Conservation (phyloP, 2,888 invertebrate species). For the Oscheius sp. region DNA sequence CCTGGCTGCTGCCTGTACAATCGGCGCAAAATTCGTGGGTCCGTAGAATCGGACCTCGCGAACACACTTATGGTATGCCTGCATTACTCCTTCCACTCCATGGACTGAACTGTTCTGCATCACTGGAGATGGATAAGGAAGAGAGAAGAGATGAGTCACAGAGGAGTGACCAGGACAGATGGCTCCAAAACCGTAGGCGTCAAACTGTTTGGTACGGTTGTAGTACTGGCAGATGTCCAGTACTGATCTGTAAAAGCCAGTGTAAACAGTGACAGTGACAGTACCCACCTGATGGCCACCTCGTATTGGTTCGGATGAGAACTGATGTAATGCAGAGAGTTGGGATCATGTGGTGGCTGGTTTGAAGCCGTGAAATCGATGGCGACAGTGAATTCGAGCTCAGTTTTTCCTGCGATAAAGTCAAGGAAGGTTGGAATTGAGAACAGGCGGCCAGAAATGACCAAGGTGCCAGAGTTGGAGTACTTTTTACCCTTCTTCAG, state of each 20-base stretch:
- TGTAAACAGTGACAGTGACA: background rate
- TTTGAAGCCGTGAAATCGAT: constrained; percentile 77
- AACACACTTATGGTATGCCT: constrained; percentile 75
- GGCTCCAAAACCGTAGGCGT: constrained; percentile 78
- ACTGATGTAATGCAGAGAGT: constrained; percentile 75
- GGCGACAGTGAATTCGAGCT: constrained; percentile 76
- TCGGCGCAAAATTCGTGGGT: constrained; percentile 79
- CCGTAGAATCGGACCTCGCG: constrained; percentile 75
- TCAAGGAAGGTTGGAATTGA: constrained; percentile 77
- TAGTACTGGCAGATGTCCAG: constrained; percentile 68
- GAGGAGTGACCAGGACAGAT: constrained; percentile 76
- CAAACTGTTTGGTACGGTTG: constrained; percentile 76
- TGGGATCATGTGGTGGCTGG: constrained; percentile 74
- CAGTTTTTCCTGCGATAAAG: constrained; percentile 77
- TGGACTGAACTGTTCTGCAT: constrained; percentile 75
- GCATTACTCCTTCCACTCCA: constrained; percentile 77
- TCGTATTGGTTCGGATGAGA: constrained; percentile 76
- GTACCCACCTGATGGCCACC: constrained; percentile 71
- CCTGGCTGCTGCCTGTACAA: constrained; percentile 77
- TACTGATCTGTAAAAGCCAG: constrained; percentile 44
- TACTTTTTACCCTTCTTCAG: constrained; percentile 76
- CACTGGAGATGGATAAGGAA: constrained; percentile 54
- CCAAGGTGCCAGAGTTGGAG: constrained; percentile 76
- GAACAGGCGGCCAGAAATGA: constrained; percentile 71
- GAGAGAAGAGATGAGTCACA: constrained; percentile 77